Evolutionary conservation across 2,113 vertebrate genomes (phyloP).

Genomic region (Coptodon bakossiorum): DNA sequence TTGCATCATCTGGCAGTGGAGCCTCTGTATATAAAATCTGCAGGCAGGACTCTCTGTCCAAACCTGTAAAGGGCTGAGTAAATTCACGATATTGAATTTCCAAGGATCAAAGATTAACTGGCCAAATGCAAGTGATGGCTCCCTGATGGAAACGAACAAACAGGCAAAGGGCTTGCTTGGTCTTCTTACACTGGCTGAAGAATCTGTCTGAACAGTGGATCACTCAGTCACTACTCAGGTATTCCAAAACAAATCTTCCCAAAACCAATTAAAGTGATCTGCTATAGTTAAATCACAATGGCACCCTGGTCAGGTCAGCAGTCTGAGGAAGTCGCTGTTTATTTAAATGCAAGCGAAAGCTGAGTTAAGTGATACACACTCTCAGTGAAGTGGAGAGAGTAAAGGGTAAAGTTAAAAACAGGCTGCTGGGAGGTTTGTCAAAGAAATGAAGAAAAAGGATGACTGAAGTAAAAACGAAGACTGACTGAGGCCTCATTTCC

Average conservation of each 20-base stretch:
- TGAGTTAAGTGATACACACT: background rate
- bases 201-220: background rate
- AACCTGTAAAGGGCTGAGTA: background rate
- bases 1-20: slow-evolving; percentile 40
- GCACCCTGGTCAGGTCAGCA: background rate
- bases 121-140: background rate
- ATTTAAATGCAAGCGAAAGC: background rate
- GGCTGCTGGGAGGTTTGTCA: background rate
- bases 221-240: background rate
- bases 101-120: slow-evolving; percentile 8
- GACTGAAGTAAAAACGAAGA: background rate
- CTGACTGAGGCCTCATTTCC: background rate
- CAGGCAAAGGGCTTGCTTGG: background rate
- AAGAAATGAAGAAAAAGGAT: background rate
- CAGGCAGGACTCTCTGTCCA: background rate
- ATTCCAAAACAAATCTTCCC: slow-evolving; percentile 25
- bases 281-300: slow-evolving; percentile 12
- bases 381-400: background rate
- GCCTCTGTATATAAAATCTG: slow-evolving; percentile 21
- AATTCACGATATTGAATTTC: slow-evolving; percentile 20
- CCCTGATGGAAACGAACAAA: slow-evolving; percentile 4
- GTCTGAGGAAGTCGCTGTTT: background rate
- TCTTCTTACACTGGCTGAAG: background rate
- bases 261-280: slow-evolving; percentile 35
- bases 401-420: background rate